Conservation (phyloP, 2,113 vertebrate species). For the Pavo muticus region DNA sequence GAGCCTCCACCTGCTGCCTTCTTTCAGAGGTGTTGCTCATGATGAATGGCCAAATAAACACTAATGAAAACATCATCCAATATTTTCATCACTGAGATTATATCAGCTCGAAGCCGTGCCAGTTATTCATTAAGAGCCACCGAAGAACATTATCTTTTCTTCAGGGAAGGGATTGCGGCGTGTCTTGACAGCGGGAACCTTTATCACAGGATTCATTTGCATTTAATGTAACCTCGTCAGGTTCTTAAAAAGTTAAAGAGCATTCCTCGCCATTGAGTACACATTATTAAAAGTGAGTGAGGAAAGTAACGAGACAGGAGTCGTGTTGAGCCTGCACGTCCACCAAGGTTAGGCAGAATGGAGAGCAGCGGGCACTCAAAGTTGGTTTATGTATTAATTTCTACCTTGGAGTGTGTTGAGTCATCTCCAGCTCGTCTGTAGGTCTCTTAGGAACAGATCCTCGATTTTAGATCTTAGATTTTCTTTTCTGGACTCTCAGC, state of each 20-base stretch:
- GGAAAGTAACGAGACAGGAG: not conserved
- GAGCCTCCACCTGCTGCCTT: not conserved
- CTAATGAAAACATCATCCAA: not conserved
- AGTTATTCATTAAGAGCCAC: not conserved
- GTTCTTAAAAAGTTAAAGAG: not conserved
- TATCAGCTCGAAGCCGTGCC: not conserved
- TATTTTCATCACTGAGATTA: not conserved
- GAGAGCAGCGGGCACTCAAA: not conserved
- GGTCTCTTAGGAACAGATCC: not conserved
- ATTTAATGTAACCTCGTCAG: accelerated
- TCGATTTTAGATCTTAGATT: accelerated
- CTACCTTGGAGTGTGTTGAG: not conserved
- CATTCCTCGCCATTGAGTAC: accelerated
- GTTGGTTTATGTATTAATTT: not conserved
- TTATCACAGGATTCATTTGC: not conserved
- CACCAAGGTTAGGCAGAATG: accelerated
- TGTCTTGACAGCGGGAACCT: not conserved
- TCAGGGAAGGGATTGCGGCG: not conserved
- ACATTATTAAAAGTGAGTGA: not conserved
- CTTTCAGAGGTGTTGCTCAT: accelerated
- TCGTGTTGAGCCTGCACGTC: not conserved
- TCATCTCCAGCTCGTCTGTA: not conserved
- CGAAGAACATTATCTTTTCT: not conserved
- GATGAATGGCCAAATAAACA: not conserved
- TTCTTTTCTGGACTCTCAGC: not conserved